Evolutionary conservation across 2,888 invertebrate species (phyloP).

Genomic region (Scaeva pyrastri): DNA sequence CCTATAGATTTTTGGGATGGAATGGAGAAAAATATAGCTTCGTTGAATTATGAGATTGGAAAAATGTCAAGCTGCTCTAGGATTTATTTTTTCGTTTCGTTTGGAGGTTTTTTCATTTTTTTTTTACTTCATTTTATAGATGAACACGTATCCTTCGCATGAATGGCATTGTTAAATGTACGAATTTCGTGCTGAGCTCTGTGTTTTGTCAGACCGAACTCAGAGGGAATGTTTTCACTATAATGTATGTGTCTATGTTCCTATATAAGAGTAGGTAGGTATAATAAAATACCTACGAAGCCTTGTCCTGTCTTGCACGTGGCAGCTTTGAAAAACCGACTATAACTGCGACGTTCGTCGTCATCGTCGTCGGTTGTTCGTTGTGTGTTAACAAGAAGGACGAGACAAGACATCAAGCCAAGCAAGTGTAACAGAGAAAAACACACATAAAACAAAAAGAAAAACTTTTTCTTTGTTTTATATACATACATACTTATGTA

Average conservation of each 20-base stretch:
- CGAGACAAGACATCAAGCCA: background rate
- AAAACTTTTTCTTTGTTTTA: conserved; percentile 40
- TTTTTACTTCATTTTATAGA: conserved; percentile 4
- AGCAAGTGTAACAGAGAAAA: background rate
- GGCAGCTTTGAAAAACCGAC: conserved; percentile 21
- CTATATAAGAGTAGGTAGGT: background rate
- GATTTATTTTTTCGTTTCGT: conserved; percentile 25
- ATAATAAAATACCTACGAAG: background rate
- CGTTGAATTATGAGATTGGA: conserved; percentile 50
- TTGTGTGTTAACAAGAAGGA: background rate
- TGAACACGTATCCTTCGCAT: conserved; percentile 61
- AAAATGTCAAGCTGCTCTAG: conserved; percentile 55
- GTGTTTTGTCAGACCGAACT: conserved; percentile 33
- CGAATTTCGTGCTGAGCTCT: conserved; percentile 48
- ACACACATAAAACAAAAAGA: conserved; percentile 5
- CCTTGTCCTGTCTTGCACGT: conserved; percentile 14
- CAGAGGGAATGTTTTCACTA: conserved; percentile 17
- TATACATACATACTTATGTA: too few species aligned
- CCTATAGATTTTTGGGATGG: background rate
- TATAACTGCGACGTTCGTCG: background rate
- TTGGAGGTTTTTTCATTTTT: background rate
- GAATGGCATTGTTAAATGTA: conserved; percentile 71
- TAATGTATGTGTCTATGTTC: background rate
- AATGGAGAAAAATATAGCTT: conserved; percentile 32
- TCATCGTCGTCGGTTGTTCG: background rate